These are phyloP conservation scores for Gymnoscopelus braueri DNA, from an alignment of 2,797 vertebrate species.

Conservation along the genomic window DNA sequence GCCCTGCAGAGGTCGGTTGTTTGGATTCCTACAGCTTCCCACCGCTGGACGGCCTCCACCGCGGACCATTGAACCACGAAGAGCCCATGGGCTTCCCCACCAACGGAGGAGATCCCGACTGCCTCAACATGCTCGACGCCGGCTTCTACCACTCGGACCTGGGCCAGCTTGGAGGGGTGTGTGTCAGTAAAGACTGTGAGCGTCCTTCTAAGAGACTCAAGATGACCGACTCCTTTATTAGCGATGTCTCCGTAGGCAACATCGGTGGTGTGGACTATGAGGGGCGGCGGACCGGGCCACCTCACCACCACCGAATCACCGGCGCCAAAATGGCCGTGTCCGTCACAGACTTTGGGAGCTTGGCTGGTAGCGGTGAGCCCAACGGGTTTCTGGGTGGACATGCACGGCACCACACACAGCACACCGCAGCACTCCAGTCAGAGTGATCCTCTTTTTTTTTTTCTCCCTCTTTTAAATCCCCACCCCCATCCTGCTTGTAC, in stretches of 20 bases:
- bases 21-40: constrained; percentile 90
- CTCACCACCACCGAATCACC: constrained; percentile 89
- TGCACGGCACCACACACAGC: constrained; percentile 91
- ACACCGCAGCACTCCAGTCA: constrained; percentile 93
- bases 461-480: constrained; percentile 78
- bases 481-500: constrained; percentile 83
- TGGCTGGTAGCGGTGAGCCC: constrained; percentile 87
- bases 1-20: constrained; percentile 87
- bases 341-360: constrained; percentile 95
- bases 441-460: constrained; percentile 83
- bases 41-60: constrained; percentile 88
- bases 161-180: constrained; percentile 85
- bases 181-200: constrained; percentile 90
- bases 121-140: constrained; percentile 95
- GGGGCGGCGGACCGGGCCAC: constrained; percentile 82
- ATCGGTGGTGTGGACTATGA: constrained; percentile 94
- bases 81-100: constrained; percentile 89
- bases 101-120: constrained; percentile 89
- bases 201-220: constrained; percentile 94
- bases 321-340: constrained; percentile 98
- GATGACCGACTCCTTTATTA: constrained; percentile 95
- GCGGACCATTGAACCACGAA: constrained; percentile 89
- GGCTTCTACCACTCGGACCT: constrained; percentile 96
- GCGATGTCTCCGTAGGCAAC: constrained; percentile 92
- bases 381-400: constrained; percentile 92